A percentile compares a stretch with the other conserved stretches of the same genome.
phyloP scores from a whole-genome alignment of 2,797 vertebrate genomes.

The Periparus ater region DNA sequence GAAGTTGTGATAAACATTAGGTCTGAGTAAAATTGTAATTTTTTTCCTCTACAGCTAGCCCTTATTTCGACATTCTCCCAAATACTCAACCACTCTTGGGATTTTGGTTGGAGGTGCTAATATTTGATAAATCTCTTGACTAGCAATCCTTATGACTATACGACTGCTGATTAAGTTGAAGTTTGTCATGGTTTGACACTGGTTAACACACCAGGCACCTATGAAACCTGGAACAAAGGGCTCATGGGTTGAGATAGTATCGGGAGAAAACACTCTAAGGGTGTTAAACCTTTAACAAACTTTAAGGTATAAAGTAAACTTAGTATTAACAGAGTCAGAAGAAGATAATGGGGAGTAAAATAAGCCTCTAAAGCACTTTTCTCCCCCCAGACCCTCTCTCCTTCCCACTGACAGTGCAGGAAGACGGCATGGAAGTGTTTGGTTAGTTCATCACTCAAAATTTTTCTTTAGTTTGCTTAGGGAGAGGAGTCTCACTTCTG shows the following conservation, averaged over 20 bases:
- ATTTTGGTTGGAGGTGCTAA: not conserved
- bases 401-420: fast-evolving
- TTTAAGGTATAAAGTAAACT: not conserved
- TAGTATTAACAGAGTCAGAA: not conserved
- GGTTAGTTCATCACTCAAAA: fast-evolving
- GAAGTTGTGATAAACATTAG: not conserved
- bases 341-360: not conserved
- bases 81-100: not conserved
- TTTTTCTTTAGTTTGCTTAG: not conserved
- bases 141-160: not conserved
- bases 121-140: not conserved
- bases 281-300: too few relatives aligned
- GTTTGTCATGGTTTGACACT: not conserved
- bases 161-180: not conserved
- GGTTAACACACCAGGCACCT: not conserved
- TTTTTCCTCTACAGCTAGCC: not conserved
- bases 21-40: fast-evolving
- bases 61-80: not conserved
- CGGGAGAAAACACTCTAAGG: not conserved
- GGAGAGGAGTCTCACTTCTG: not conserved
- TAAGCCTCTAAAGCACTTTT: not conserved
- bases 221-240: fast-evolving
- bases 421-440: fast-evolving
- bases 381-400: too few relatives aligned
- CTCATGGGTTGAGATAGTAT: not conserved